Evolutionary conservation across 1,140 invertebrate species (phyloP), one percentile per base, ranked within the genome.

Genomic region (Cryptotermes secundus): DNA sequence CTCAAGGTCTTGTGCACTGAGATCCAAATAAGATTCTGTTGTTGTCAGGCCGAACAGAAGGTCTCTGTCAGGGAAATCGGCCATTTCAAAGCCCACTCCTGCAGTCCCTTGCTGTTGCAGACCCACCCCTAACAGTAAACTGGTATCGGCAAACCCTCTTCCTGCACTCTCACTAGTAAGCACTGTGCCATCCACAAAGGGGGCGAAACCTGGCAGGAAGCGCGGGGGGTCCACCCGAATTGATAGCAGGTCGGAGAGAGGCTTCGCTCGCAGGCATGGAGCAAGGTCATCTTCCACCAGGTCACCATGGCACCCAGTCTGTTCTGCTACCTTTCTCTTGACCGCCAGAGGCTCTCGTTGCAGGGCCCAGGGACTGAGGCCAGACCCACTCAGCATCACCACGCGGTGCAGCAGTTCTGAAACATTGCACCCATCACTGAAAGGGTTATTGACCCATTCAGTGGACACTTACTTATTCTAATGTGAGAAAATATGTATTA

Each of bases 371-470:
- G 96, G 96, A 87, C 96, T 97, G 84, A 99, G 91, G 24, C 97
- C 97, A n/a, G 98, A 98, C 24, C 98, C 98, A 87, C 97, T 98
- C 88, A 99, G 93, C 82, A 99, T 92, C 86, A 99, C 95, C 35
- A 97, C 96, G 85, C 97, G 94, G 88, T 97, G 95, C 88, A 99
- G 94, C 86, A 99, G 92, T 90, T 96, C 96, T 96, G 92, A 89
- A 94, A 42, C 22, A 82, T 10, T 24, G 4, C 36, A 49, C 22
- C 9, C 35, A 7, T 34, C 31, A n/a, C n/a, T n/a, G n/a, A n/a
- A n/a, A n/a, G n/a, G n/a, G n/a, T n/a, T n/a, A n/a, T n/a, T n/a
- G n/a, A n/a, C n/a, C n/a, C n/a, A n/a, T n/a, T n/a, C n/a, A n/a
- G n/a, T n/a, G n/a, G n/a, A n/a, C n/a, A n/a, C n/a, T n/a, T n/a